Percentiles rank a stretch among this genome's conserved stretches.
Evolutionary conservation across 2,113 vertebrate species (phyloP).

Genomic region (Channa maculata): DNA sequence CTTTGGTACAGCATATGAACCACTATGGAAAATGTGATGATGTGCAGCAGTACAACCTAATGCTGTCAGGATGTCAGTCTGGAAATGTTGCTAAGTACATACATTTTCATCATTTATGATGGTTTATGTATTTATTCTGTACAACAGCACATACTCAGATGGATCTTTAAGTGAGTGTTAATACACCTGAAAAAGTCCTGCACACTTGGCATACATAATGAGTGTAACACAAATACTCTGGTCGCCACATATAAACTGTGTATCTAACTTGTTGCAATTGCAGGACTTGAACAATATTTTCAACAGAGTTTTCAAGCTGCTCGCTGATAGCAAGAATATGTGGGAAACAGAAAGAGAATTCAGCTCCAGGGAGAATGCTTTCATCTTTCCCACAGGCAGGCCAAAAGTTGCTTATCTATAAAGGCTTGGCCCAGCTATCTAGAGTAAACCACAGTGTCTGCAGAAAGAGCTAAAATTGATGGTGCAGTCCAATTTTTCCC

Average conservation of each 20-base stretch:
- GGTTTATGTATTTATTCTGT: slow-evolving; percentile 45
- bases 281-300: slow-evolving; percentile 2
- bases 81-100: slow-evolving; percentile 28
- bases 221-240: slow-evolving; percentile 14
- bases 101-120: slow-evolving; percentile 37
- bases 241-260: background rate
- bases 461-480: slow-evolving; percentile 67
- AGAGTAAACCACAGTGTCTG: slow-evolving; percentile 72
- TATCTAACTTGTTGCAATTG: background rate
- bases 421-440: slow-evolving; percentile 66
- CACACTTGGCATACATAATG: slow-evolving; percentile 2
- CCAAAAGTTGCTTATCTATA: slow-evolving; percentile 70
- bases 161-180: slow-evolving; percentile 21
- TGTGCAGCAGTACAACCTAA: slow-evolving; percentile 53
- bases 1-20: background rate
- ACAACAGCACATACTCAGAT: slow-evolving; percentile 26
- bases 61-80: slow-evolving; percentile 35
- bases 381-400: slow-evolving; percentile 70
- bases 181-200: background rate
- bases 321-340: background rate
- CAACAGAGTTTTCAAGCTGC: background rate
- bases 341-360: slow-evolving; percentile 33
- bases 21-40: slow-evolving; percentile 42
- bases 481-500: slow-evolving; percentile 62
- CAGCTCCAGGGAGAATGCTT: slow-evolving; percentile 63